Conservation (phyloP, 2,888 invertebrate genomes). For the Rhorus exstirpatorius region DNA sequence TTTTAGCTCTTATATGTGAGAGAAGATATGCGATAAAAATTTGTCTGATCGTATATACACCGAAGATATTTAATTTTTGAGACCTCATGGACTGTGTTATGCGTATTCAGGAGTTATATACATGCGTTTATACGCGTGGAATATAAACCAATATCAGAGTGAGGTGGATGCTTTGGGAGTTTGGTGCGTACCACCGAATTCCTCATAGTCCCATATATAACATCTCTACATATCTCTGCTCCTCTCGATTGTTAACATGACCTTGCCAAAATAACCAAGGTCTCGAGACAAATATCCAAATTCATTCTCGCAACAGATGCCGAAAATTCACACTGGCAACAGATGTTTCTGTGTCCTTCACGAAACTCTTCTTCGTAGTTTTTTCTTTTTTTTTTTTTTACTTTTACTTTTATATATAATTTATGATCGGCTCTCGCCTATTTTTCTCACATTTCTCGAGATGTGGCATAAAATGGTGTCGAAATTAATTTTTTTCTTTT, state of each 20-base stretch:
- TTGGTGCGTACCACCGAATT: slow-evolving; percentile 42
- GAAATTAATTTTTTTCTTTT: no score
- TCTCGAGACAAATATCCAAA: slow-evolving; percentile 38
- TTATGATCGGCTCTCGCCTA: no score
- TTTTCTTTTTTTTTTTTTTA: neutral
- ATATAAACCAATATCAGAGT: slow-evolving; percentile 52
- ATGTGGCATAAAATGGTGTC: no score
- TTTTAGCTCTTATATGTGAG: no score
- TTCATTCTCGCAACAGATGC: slow-evolving; percentile 23
- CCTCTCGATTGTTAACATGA: slow-evolving; percentile 15
- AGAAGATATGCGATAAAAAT: no score
- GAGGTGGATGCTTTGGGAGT: slow-evolving; percentile 31
- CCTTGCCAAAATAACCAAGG: slow-evolving; percentile 43
- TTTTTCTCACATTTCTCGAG: no score
- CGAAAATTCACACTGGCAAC: slow-evolving; percentile 37
- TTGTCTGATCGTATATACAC: neutral
- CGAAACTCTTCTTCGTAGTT: neutral
- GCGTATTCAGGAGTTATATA: neutral
- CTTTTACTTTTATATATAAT: neutral
- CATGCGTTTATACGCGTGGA: slow-evolving; percentile 6
- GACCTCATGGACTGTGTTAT: neutral
- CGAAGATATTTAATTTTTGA: neutral
- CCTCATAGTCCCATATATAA: slow-evolving; percentile 26
- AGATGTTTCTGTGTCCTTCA: slow-evolving; percentile 2
- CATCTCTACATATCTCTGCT: slow-evolving; percentile 1